Evolutionary conservation across 2,888 invertebrate species (phyloP), one percentile per base, ranked within the genome.

Genomic region (Matsumyia berberina): DNA sequence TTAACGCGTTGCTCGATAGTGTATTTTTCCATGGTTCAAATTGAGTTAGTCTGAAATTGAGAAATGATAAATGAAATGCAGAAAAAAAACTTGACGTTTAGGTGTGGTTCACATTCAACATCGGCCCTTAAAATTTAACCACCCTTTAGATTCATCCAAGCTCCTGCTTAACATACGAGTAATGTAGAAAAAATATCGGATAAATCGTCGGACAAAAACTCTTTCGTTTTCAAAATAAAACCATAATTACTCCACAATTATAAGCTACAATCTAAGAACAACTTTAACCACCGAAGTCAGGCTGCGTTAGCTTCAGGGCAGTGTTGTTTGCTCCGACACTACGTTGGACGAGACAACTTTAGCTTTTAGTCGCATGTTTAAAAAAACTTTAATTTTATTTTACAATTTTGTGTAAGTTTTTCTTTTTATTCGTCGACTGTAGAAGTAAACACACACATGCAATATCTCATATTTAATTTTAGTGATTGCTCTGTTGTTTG

Each of bases 331-430:
- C 4, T 1, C 35, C 5, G 12, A 11, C 35, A 37, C 35, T 35
- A 19, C 37, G 17, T 57, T 37, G 17, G 17, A 24, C 2, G 24
- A 3, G 19, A 17, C 2, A 24, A 51, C 11, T 19, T 35, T 57
- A 5, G 4, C 9, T 11, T 19, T 37, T 33, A 7, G 17, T 9
- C 7, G 4, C 11, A 57, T 35, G 11, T n/a, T n/a, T n/a, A n/a
- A n/a, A n/a, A 19, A 35, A 57, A 57, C 17, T 57, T 57, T 57
- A 35, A 57, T 57, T 57, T 37, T 11, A 35, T 51, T 51, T 57
- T 19, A 37, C 11, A 19, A 17, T 57, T 57, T 37, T 35, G 35
- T 19, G 2, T 11, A 57, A 24, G 35, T 11, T 57, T 57, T 37
- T 57, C 19, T 33, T 57, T 19, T 37, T 57, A 17, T 57, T 2